A percentile compares a stretch with the other conserved stretches of the same genome.
These are phyloP conservation scores for Ganaspis sp. DNA, from an alignment of 1,140 invertebrate species.

Conservation along the genomic window DNA sequence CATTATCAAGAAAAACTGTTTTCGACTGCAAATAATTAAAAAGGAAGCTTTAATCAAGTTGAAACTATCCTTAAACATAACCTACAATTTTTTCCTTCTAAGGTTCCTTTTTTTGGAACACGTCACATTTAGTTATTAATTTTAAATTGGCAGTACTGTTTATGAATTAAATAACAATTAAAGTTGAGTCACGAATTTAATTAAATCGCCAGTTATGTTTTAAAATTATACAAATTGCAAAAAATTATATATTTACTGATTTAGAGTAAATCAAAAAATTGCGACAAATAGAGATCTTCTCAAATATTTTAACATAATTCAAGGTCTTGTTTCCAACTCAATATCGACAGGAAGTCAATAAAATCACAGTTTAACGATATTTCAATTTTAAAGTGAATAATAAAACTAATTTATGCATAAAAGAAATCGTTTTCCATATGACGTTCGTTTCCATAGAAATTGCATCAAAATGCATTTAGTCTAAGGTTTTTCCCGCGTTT, in stretches of 20 bases:
- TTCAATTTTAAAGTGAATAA: not conserved
- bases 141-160: no score
- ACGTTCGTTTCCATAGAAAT: not conserved
- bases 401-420: not conserved
- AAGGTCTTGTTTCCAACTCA: not conserved
- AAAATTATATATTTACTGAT: not conserved
- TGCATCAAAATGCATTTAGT: not conserved
- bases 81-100: no score
- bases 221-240: no score
- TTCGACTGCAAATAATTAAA: no score
- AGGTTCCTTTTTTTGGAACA: no score
- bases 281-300: not conserved
- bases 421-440: not conserved
- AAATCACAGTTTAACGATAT: not conserved
- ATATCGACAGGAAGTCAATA: constrained; percentile 6
- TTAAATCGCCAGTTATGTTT: no score
- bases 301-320: not conserved
- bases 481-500: not conserved
- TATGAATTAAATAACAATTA: no score
- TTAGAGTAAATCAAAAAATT: not conserved
- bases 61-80: no score
- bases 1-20: no score
- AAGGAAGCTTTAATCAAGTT: no score
- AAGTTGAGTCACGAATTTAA: no score
- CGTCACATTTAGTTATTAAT: no score